phyloP scores from a whole-genome alignment of 2,113 vertebrate species.

The Tetrao urogallus region DNA sequence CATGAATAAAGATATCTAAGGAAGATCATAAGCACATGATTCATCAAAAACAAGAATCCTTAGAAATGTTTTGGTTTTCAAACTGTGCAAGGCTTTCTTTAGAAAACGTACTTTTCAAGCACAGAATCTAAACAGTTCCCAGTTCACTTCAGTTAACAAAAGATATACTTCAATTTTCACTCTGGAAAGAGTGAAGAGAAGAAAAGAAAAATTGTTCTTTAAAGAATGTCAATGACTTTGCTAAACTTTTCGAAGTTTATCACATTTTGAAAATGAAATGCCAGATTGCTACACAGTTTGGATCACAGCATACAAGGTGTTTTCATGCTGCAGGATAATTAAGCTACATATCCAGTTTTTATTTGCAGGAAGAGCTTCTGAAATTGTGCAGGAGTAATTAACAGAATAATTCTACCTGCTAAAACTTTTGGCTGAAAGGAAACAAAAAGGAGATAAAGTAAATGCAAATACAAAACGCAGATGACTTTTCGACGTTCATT shows the following conservation, averaged over 20 bases:
- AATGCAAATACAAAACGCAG: neutral
- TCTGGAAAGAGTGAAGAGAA: neutral
- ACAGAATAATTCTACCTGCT: neutral
- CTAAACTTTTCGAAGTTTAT: neutral
- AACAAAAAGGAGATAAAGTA: neutral
- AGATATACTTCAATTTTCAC: neutral
- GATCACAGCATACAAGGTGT: neutral
- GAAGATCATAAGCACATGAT: conserved; percentile 32
- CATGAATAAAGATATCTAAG: conserved; percentile 15
- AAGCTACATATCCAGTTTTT: neutral
- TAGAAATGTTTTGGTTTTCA: neutral
- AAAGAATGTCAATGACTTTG: neutral
- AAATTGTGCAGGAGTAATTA: neutral
- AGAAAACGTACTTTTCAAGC: neutral
- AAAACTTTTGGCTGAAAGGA: neutral
- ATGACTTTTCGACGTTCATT: neutral
- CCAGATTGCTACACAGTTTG: neutral
- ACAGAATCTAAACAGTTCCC: neutral
- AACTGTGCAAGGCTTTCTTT: neutral
- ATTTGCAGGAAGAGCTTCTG: neutral
- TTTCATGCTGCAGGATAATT: neutral
- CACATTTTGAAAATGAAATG: neutral
- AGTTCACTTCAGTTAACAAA: neutral
- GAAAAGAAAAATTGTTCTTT: rapidly evolving
- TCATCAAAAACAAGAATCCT: conserved; percentile 10